Percentiles rank a stretch among this genome's conserved stretches.
Evolutionary conservation across 2,888 invertebrate genomes (phyloP).

Genomic region (Zelleria hepariella): DNA sequence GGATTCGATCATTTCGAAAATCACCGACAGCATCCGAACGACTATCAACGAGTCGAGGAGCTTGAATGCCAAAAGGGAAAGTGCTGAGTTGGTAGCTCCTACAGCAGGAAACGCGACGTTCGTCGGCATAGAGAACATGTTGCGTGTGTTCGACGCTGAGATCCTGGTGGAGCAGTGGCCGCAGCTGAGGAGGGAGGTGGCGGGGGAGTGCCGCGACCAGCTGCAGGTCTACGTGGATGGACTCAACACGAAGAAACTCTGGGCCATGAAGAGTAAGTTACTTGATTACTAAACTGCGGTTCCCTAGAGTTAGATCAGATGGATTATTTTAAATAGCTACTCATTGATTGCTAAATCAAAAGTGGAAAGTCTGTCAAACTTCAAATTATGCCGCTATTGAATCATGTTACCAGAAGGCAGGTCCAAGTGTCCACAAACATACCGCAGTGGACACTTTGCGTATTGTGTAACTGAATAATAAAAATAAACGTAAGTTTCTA

Average conservation of each 20-base stretch:
- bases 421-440: background rate
- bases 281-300: too few species aligned
- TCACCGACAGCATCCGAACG: slow-evolving; percentile 43
- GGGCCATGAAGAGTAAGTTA: slow-evolving; percentile 82
- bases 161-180: slow-evolving; percentile 71
- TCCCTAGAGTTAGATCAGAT: background rate
- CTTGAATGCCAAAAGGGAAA: slow-evolving; percentile 26
- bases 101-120: background rate
- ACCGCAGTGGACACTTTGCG: background rate
- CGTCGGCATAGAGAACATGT: slow-evolving; percentile 61
- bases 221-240: slow-evolving; percentile 74
- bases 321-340: background rate
- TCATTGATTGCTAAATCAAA: background rate
- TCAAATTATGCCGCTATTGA: background rate
- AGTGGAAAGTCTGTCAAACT: background rate
- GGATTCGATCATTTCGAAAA: slow-evolving; percentile 36
- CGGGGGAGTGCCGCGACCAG: slow-evolving; percentile 67
- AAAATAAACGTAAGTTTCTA: background rate
- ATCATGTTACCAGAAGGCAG: background rate
- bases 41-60: slow-evolving; percentile 52
- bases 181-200: slow-evolving; percentile 54
- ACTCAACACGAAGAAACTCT: slow-evolving; percentile 68
- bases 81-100: slow-evolving; percentile 10
- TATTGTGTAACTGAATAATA: background rate
- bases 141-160: slow-evolving; percentile 71